phyloP scores from a whole-genome alignment of 1,140 invertebrate genomes.

The Conopomorpha cramerella region DNA sequence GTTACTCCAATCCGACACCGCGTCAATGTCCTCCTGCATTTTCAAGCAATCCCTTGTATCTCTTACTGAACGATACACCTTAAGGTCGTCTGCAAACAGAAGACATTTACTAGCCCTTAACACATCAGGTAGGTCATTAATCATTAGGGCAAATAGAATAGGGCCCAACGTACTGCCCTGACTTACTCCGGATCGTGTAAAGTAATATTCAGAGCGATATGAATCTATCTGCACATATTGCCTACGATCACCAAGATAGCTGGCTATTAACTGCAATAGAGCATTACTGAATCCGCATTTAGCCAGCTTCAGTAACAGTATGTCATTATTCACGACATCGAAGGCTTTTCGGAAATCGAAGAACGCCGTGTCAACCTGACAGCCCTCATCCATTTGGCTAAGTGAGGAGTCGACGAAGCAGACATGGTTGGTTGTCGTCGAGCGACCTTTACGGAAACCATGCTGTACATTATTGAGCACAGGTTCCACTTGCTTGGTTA shows the following conservation, averaged over 20 bases:
- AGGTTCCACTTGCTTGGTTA: not conserved
- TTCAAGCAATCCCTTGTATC: too few relatives aligned
- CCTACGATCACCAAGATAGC: not conserved
- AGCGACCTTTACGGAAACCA: too few relatives aligned
- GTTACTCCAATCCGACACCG: too few relatives aligned
- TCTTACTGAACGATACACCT: too few relatives aligned
- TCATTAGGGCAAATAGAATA: not conserved
- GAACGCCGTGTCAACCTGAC: not conserved
- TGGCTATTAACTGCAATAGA: not conserved
- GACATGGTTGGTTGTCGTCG: not conserved
- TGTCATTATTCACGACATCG: not conserved
- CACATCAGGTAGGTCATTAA: not conserved
- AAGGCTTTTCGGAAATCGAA: slow-evolving; percentile 1
- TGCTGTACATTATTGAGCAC: not conserved
- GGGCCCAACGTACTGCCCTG: not conserved
- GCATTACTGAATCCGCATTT: not conserved
- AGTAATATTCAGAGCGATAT: not conserved
- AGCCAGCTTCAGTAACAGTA: not conserved
- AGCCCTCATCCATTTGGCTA: not conserved
- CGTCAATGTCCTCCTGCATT: too few relatives aligned
- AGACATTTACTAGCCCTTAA: not conserved
- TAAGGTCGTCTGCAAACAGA: slow-evolving; percentile 1
- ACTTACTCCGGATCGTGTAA: not conserved
- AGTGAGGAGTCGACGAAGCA: not conserved
- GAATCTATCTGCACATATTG: slow-evolving; percentile 1